Conservation (phyloP, 2,797 vertebrate genomes). For the Adrianichthys oophorus region DNA sequence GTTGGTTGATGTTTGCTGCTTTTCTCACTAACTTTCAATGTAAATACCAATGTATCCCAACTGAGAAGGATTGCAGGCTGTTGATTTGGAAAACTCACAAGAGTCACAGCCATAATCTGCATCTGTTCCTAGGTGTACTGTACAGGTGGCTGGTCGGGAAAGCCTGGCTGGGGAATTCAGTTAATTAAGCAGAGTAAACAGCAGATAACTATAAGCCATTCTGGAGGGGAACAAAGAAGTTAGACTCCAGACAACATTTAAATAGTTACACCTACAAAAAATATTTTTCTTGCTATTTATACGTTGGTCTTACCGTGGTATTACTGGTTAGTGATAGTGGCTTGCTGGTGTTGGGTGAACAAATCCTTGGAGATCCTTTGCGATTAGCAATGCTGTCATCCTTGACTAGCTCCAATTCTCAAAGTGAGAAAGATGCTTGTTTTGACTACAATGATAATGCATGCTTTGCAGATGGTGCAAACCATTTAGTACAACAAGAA, state of each 20-base stretch:
- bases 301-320: constrained; percentile 4
- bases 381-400: constrained; percentile 47
- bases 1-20: constrained; percentile 65
- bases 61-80: constrained; percentile 70
- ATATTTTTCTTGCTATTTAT: constrained; percentile 10
- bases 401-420: constrained; percentile 43
- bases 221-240: constrained; percentile 61
- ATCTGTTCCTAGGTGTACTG: constrained; percentile 74
- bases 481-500: constrained; percentile 42
- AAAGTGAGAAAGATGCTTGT: constrained; percentile 41
- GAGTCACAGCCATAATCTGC: constrained; percentile 56
- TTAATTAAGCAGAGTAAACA: constrained; percentile 81
- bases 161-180: constrained; percentile 68
- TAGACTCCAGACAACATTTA: constrained; percentile 40
- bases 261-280: constrained; percentile 13
- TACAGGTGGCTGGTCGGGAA: constrained; percentile 73
- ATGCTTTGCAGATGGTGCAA: constrained; percentile 47
- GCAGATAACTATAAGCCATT: constrained; percentile 62
- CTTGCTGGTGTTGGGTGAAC: constrained; percentile 30
- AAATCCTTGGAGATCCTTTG: constrained; percentile 39
- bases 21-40: constrained; percentile 52
- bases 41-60: constrained; percentile 73
- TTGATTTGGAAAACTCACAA: constrained; percentile 62
- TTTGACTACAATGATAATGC: constrained; percentile 45
- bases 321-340: constrained; percentile 35